A percentile compares a stretch with the other conserved stretches of the same genome.
These are phyloP conservation scores for Macroramphosus scolopax DNA, from an alignment of 2,797 vertebrate species.

Conservation along the genomic window DNA sequence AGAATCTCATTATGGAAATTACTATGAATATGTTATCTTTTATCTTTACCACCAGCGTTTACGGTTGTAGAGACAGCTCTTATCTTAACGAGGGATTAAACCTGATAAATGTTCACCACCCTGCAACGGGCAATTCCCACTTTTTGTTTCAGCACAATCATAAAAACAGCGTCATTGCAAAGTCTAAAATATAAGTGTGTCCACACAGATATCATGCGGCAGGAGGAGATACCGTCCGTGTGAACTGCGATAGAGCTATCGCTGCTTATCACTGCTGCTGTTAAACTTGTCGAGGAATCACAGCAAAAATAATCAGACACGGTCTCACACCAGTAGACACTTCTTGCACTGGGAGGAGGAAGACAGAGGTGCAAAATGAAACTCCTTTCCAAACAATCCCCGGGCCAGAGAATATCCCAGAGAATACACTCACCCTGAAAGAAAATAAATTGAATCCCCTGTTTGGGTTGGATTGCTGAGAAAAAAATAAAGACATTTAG, in stretches of 20 bases:
- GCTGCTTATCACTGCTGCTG: constrained; percentile 37
- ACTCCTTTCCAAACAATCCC: constrained; percentile 70
- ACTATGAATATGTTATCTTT: constrained; percentile 32
- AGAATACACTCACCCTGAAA: constrained; percentile 72
- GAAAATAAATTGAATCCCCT: constrained; percentile 76
- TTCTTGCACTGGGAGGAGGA: constrained; percentile 19
- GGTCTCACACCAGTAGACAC: constrained; percentile 56
- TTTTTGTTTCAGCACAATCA: constrained; percentile 24
- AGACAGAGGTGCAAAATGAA: constrained; percentile 43
- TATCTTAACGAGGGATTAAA: constrained; percentile 66
- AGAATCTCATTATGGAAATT: constrained; percentile 33
- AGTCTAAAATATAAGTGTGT: constrained; percentile 27
- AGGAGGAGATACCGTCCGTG: constrained; percentile 34
- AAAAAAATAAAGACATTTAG: constrained; percentile 71
- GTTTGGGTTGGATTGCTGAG: constrained; percentile 73
- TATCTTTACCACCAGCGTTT: constrained; percentile 49
- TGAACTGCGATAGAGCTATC: constrained; percentile 44
- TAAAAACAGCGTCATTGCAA: constrained; percentile 29
- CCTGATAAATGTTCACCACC: constrained; percentile 32
- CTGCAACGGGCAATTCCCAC: neutral
- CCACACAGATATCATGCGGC: constrained; percentile 12
- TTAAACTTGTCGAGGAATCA: constrained; percentile 37
- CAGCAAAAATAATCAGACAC: constrained; percentile 41
- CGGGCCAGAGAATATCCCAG: constrained; percentile 74
- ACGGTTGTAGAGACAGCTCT: constrained; percentile 44